Conservation (phyloP, 2,888 invertebrate genomes). For the Vanessa cardui region DNA sequence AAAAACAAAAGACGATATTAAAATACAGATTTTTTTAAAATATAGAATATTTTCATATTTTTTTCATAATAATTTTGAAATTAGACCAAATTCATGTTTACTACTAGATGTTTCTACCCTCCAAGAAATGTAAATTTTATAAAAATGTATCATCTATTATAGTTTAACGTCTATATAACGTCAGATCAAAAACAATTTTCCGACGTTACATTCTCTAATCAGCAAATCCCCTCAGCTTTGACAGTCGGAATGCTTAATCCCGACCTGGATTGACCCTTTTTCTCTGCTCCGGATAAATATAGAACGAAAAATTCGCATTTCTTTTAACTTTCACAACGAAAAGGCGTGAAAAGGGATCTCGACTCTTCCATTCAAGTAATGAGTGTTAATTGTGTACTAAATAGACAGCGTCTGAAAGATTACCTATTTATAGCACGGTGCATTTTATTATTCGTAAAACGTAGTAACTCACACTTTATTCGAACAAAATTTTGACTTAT, state of each 20-base stretch:
- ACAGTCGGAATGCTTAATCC: conserved; percentile 7
- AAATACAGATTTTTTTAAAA: too few relatives aligned
- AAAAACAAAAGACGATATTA: too few relatives aligned
- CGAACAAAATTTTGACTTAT: too few relatives aligned
- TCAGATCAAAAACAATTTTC: background rate
- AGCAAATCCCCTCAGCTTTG: conserved; percentile 1
- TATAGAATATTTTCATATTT: too few relatives aligned
- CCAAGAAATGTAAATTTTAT: too few relatives aligned
- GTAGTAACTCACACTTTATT: too few relatives aligned
- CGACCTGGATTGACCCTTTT: conserved; percentile 6
- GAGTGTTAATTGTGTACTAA: too few relatives aligned
- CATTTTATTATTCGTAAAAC: background rate
- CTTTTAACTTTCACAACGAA: background rate
- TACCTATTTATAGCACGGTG: background rate
- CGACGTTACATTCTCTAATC: conserved; percentile 1
- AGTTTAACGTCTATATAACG: background rate
- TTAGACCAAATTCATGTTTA: too few relatives aligned
- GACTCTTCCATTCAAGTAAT: background rate
- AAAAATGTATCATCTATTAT: too few relatives aligned
- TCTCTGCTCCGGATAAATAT: background rate
- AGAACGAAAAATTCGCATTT: background rate
- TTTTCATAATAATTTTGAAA: too few relatives aligned
- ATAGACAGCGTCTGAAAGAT: too few relatives aligned
- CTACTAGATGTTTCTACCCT: too few relatives aligned
- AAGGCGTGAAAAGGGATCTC: background rate